Base-by-base conservation (phyloP, 2,888 invertebrate genomes). In the Coecobrya sp. region DNA sequence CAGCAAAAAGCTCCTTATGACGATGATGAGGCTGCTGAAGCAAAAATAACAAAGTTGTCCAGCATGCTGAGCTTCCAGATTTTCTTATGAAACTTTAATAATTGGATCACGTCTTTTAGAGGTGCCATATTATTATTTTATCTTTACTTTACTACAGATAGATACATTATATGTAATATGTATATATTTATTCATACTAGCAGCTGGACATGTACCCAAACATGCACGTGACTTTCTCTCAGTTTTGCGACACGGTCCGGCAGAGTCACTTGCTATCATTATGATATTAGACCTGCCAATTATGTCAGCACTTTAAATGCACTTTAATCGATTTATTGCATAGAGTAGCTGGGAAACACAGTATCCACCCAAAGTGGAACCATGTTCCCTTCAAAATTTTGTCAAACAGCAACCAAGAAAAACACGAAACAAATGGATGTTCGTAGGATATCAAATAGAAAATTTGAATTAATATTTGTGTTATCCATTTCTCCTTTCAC, bases 241-340 rank as follows among this genome's bases (percentile, higher is more conserved):
- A 55, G 4, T n/a, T 55, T 55, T 55, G 13, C 4, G n/a, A 13
- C 16, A 55, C 16, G 52, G 11, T 52, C 1, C 10, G 11, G 55
- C n/a, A 62, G 3, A 59, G n/a, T 59, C 5, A 22, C n/a, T n/a
- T 19, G 8, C 22, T 59, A 19, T 8, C 59, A 19, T 19, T 52
- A 52, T 52, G 16, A 30, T 70, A 70, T 19, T 70, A n/a, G 2
- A 19, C 5, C 42, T 70, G 70, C 42, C 70, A 42, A 70, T 70
- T n/a, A 8, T 70, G 70, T 42, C 70, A 70, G 8, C 42, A 70
- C 70, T n/a, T 70, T 70, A 70, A 36, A 70, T 70, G 70, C 70
- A 70, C 70, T 70, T 62, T 70, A 70, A 70, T 70, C 70, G 70
- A 70, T 70, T 70, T 70, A 70, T 27, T 30, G 36, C 62, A 10